A percentile compares a stretch with the other conserved stretches of the same genome.
Evolutionary conservation across 2,113 vertebrate species (phyloP).

Genomic region (Cisticola juncidis): DNA sequence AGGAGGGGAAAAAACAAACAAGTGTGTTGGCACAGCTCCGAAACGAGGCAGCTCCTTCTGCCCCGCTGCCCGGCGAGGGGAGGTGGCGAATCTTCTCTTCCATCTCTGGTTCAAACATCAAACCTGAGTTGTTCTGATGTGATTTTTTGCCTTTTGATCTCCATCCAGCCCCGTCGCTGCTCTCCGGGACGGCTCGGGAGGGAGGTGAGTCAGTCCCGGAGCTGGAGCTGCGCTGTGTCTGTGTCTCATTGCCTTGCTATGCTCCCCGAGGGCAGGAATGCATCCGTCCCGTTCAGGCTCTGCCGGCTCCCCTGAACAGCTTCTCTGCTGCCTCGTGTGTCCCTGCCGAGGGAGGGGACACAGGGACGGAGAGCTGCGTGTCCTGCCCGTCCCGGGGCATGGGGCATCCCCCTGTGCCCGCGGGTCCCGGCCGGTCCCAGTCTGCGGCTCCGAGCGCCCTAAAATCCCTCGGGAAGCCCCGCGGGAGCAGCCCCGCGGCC

Average conservation of each 20-base stretch:
- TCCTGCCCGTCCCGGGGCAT: background rate
- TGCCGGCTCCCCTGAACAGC: background rate
- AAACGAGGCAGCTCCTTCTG: background rate
- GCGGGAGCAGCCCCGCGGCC: background rate
- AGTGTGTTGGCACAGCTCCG: background rate
- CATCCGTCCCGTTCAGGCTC: background rate
- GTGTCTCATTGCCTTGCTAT: background rate
- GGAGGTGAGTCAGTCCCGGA: slow-evolving; percentile 23
- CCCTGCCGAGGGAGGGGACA: background rate
- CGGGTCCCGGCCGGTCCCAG: background rate
- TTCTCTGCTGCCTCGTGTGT: background rate
- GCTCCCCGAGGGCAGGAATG: slow-evolving; percentile 35
- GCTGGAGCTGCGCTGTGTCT: background rate
- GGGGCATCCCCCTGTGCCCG: background rate
- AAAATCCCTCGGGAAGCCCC: background rate
- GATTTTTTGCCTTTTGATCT: background rate
- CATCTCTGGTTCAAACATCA: background rate
- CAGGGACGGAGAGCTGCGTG: background rate
- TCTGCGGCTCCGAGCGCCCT: background rate
- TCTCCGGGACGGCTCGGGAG: background rate
- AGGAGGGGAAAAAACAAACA: slow-evolving; percentile 10
- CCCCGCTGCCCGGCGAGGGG: background rate
- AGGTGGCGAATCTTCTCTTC: background rate
- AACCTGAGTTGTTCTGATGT: background rate
- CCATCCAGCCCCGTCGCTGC: background rate